Evolutionary conservation across 1,140 invertebrate genomes (phyloP).

Genomic region (Ips typographus): DNA sequence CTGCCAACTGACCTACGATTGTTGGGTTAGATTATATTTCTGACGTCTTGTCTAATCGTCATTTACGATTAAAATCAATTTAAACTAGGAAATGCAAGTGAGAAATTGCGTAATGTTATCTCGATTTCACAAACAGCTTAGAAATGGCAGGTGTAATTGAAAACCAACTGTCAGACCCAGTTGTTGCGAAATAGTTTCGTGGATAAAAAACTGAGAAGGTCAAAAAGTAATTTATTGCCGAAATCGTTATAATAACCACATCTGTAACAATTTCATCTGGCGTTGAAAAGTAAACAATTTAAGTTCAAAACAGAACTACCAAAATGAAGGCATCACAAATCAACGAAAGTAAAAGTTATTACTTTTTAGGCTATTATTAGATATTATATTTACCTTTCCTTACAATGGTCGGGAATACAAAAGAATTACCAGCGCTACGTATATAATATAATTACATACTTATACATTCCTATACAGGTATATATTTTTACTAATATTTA

Average conservation of each 20-base stretch:
- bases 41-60: too few species aligned
- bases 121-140: too few species aligned
- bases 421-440: conserved; percentile 36
- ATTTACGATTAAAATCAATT: too few species aligned
- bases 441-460: conserved; percentile 11
- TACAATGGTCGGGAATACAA: conserved; percentile 34
- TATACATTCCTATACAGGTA: conserved; percentile 27
- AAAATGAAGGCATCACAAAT: conserved; percentile 22
- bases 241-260: neutral
- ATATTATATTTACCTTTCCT: conserved; percentile 25
- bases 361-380: conserved; percentile 19
- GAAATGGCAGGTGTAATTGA: too few species aligned
- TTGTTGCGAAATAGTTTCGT: too few species aligned
- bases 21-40: too few species aligned
- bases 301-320: conserved; percentile 13
- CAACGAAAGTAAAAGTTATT: conserved; percentile 28
- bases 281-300: neutral
- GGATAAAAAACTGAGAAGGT: too few species aligned
- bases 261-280: neutral
- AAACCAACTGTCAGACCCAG: too few species aligned
- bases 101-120: too few species aligned
- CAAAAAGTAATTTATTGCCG: neutral
- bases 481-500: conserved; percentile 38
- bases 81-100: too few species aligned
- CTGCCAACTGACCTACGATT: too few species aligned